Conservation (phyloP, 2,797 vertebrate species). For the Helostoma temminkii region DNA sequence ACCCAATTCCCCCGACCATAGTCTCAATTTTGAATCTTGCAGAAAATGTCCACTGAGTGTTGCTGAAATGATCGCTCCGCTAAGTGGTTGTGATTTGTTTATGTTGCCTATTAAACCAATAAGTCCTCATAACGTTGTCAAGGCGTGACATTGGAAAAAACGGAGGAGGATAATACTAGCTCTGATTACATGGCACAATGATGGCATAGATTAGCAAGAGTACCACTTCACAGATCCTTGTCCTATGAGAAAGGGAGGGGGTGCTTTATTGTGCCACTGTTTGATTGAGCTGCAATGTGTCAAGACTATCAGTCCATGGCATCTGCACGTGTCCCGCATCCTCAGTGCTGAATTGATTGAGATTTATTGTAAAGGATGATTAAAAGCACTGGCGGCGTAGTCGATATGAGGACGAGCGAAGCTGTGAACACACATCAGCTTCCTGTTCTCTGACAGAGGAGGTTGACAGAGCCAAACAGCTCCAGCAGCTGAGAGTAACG, state of each 20-base stretch:
- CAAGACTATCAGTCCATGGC: conserved; percentile 76
- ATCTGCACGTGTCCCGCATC: conserved; percentile 75
- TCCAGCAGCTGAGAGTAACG: conserved; percentile 41
- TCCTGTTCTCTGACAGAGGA: conserved; percentile 65
- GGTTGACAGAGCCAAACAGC: conserved; percentile 54
- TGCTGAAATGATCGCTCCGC: conserved; percentile 69
- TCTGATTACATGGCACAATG: conserved; percentile 67
- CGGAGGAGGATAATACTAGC: conserved; percentile 63
- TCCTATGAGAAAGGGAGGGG: conserved; percentile 59
- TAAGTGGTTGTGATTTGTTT: conserved; percentile 83
- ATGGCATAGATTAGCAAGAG: conserved; percentile 72
- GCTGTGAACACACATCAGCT: conserved; percentile 62
- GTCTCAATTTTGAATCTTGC: conserved; percentile 62
- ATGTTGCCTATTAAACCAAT: conserved; percentile 78
- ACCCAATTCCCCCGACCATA: conserved; percentile 56
- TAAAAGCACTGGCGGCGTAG: conserved; percentile 64
- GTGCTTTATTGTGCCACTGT: conserved; percentile 61
- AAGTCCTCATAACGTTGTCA: conserved; percentile 75
- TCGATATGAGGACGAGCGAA: conserved; percentile 61
- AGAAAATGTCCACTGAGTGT: conserved; percentile 64
- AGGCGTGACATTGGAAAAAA: conserved; percentile 70
- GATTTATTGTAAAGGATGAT: conserved; percentile 80
- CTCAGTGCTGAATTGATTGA: conserved; percentile 72
- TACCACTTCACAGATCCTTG: conserved; percentile 66
- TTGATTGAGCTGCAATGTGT: conserved; percentile 79